Base-by-base conservation (phyloP, 2,888 invertebrate genomes). In the Bombylius major region DNA sequence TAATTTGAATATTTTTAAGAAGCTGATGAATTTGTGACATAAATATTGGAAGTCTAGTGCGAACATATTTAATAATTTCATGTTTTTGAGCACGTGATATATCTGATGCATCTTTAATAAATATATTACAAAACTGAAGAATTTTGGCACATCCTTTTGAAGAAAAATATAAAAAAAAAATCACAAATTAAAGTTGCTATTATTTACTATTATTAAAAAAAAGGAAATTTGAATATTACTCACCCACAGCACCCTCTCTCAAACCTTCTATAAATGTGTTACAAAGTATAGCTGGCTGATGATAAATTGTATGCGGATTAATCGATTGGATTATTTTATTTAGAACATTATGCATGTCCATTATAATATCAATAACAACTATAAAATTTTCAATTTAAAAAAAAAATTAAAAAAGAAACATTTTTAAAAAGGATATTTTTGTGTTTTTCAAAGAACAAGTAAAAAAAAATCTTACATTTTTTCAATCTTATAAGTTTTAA, bases 21-120 rank as follows among this genome's bases (percentile, higher is more conserved):
- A 84, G 76, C 62, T 79, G 78, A 57, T 80, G 78, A 56, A 82
- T 70, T 66, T 83, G 83, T 52, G 78, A 78, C 69, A 83, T 75
- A 64, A 84, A 82, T 53, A 82, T 75, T n/a, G 83, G 83, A 58
- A 84, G 74, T 58, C 83, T 77, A 34, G 82, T 80, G 66, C 81
- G 81, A 45, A 82, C 79, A 68, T 82, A 83, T 65, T 80, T 77
- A 57, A 84, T 80, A 33, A 84, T 82, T 69, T 83, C 82, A 65
- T 83, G 79, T 60, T 82, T 75, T 65, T 84, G 84, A 61, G 80
- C 79, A 57, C 79, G 75, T 8, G 81, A 76, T 58, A 84, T 70
- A 63, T 82, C 81, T 46, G 77, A 72, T 66, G 82, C 82, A 62
- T 81, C 76, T 66, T 80, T 80, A 31, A 81, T 78, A 66, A 82